Conservation (phyloP, 2,113 vertebrate species). For the Brachyhypopomus gauderio region DNA sequence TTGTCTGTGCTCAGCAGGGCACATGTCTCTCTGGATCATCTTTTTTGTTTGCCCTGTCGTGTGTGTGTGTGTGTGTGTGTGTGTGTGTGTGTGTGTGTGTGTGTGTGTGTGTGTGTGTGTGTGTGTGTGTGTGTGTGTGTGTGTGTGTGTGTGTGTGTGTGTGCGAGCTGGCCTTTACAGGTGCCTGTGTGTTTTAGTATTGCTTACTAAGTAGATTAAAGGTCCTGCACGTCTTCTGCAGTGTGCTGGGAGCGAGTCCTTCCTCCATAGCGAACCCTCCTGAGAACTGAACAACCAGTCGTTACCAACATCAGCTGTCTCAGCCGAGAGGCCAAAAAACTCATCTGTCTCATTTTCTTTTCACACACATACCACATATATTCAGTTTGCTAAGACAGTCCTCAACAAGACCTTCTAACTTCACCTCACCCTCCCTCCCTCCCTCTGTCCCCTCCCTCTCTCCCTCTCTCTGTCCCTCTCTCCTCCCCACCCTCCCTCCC, state of each 20-base stretch:
- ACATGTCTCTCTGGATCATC: conserved; percentile 23
- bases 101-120: conserved; percentile 42
- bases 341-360: conserved; percentile 52
- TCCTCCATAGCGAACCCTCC: too few relatives aligned
- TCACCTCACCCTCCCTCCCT: neutral
- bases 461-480: neutral
- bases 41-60: conserved; percentile 17
- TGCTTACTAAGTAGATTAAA: conserved; percentile 32
- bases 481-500: too few relatives aligned
- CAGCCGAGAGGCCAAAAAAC: conserved; percentile 47
- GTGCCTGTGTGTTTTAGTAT: conserved; percentile 35
- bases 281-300: too few relatives aligned
- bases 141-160: conserved; percentile 41
- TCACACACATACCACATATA: conserved; percentile 30
- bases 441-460: neutral
- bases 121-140: conserved; percentile 39
- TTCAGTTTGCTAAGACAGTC: conserved; percentile 17
- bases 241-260: too few relatives aligned
- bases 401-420: neutral
- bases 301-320: too few relatives aligned
- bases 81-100: too few relatives aligned
- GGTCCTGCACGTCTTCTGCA: neutral
- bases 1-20: conserved; percentile 50
- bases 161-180: conserved; percentile 30
- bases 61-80: conserved; percentile 40